These are phyloP conservation scores for Malurus alboscapulatus DNA, from an alignment of 2,113 vertebrate species.

Conservation along the genomic window DNA sequence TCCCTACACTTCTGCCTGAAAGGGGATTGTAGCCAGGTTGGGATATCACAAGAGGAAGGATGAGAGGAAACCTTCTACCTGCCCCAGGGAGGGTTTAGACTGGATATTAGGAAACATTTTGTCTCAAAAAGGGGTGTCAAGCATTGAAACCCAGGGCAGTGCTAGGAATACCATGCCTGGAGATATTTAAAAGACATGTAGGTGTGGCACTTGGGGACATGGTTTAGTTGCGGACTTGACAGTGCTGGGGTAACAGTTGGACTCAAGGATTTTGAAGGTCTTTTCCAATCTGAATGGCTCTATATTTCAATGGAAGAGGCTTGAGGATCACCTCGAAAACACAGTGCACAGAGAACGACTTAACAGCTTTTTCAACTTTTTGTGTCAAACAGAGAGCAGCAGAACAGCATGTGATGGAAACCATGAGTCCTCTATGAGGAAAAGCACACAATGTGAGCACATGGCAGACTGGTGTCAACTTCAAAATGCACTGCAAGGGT, in stretches of 20 bases:
- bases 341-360: neutral
- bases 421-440: neutral
- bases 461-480: neutral
- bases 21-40: neutral
- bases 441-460: neutral
- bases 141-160: neutral
- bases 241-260: neutral
- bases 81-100: neutral
- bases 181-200: neutral
- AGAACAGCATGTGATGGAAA: neutral
- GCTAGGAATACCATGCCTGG: neutral
- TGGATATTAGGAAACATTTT: neutral
- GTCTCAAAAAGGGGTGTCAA: neutral
- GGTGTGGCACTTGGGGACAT: neutral
- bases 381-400: neutral
- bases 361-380: neutral
- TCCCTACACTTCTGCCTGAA: neutral
- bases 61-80: neutral
- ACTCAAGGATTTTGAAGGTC: neutral
- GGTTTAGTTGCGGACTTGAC: neutral
- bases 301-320: neutral
- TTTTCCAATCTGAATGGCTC: neutral
- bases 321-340: neutral
- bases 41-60: neutral
- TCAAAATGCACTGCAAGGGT: neutral